Evolutionary conservation across 2,113 vertebrate genomes (phyloP).

Genomic region (Platichthys flesus): DNA sequence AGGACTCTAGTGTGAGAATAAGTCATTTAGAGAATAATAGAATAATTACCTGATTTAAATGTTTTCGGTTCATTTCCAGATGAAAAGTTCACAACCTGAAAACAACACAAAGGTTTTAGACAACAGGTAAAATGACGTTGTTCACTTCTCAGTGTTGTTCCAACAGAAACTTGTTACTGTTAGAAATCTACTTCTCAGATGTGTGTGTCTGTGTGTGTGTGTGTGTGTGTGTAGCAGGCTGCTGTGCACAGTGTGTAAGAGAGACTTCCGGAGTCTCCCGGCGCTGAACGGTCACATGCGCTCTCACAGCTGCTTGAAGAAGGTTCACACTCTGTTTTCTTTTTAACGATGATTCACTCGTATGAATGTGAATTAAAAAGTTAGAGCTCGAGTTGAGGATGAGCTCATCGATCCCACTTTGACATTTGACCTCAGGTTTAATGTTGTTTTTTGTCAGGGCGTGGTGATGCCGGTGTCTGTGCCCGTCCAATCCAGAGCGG

Average conservation of each 20-base stretch:
- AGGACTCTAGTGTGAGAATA: no score
- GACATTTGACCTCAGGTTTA: not conserved
- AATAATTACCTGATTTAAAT: not conserved
- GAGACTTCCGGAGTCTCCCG: slow-evolving; percentile 61
- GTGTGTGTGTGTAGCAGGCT: slow-evolving; percentile 29
- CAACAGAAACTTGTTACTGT: no score
- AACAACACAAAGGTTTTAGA: not conserved
- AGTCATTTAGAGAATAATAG: no score
- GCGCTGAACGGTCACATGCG: slow-evolving; percentile 67
- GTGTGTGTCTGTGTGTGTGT: no score
- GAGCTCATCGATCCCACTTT: no score
- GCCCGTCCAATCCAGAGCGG: slow-evolving; percentile 24
- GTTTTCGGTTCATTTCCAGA: slow-evolving; percentile 25
- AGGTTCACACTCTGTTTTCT: slow-evolving; percentile 17
- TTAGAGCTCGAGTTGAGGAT: no score
- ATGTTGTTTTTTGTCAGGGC: not conserved
- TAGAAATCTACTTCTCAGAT: no score
- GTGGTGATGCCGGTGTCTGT: slow-evolving; percentile 51
- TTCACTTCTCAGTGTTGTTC: no score
- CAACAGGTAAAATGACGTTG: slow-evolving; percentile 30
- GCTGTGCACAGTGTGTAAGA: slow-evolving; percentile 71
- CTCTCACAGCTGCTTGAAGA: slow-evolving; percentile 49
- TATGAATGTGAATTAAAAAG: no score
- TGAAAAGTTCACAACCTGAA: not conserved
- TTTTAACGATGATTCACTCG: no score